Evolutionary conservation across 2,797 vertebrate species (phyloP), one percentile per base, ranked within the genome.

Genomic region (Garrulus glandarius): DNA sequence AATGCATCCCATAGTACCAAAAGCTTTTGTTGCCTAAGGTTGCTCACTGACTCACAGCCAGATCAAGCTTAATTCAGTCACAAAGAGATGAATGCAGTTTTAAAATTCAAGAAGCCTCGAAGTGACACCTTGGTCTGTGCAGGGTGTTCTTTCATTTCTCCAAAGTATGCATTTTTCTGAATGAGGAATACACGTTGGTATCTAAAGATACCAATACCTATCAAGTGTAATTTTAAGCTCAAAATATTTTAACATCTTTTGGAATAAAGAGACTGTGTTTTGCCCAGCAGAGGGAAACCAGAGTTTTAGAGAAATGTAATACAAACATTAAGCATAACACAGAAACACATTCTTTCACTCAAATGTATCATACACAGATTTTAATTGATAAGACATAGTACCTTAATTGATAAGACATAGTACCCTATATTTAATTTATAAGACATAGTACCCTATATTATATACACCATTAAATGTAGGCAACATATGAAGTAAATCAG

Each of bases 211-310:
- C 47, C 57, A 84, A 19, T 6, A 83, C 22, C 43, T 87, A 72
- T 43, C 34, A 59, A 63, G 65, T 15, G 6, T 43, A 50, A 37
- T 30, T 63, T 37, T 70, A 67, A 75, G 46, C 43, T 52, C 39
- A 32, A 61, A 49, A 56, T 16, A 75, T 34, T 81, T 71, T 43
- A 52, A 41, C 9, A 50, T 27, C 37, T 57, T 82, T 49, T 63
- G 17, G 44, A 84, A 53, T 30, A 79, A 82, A 76, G 26, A 34
- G 18, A n/a, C 19, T 44, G 14, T 43, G 13, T 60, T 87, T 77
- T 83, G 52, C 61, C 94, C 93, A 97, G 81, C 81, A 96, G 95
- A 95, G 95, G 93, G 90, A 96, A 87, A 72, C 12, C 3, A 41
- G 19, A 22, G 63, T 91, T 92, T 81, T n/a, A 79, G 6, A 88